A percentile compares a stretch with the other conserved stretches of the same genome.
These are phyloP conservation scores for Ptilorrhoa leucosticta DNA, from an alignment of 2,113 vertebrate species.

Conservation along the genomic window DNA sequence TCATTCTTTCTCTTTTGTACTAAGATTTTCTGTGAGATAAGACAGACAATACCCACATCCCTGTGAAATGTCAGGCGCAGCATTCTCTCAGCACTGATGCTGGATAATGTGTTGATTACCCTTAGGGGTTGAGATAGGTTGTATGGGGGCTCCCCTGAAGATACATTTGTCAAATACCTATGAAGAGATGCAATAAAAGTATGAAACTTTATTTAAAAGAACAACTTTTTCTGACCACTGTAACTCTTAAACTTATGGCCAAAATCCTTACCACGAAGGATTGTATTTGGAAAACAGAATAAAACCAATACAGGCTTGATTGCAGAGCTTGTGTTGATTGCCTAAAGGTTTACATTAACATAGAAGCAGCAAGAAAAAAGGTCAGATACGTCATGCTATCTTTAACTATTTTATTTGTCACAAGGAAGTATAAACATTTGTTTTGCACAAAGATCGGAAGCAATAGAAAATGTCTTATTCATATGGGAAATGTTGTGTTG, in stretches of 20 bases:
- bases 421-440: background rate
- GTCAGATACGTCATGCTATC: background rate
- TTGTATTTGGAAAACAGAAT: background rate
- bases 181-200: background rate
- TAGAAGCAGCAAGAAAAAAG: background rate
- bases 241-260: background rate
- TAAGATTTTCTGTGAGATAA: background rate
- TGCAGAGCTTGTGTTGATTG: background rate
- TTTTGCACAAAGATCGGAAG: background rate
- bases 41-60: fast-evolving
- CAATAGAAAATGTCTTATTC: background rate
- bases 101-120: background rate
- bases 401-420: background rate
- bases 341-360: background rate
- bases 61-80: background rate
- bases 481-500: background rate
- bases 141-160: background rate
- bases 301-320: background rate
- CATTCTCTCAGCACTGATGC: background rate
- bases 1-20: background rate
- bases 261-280: background rate
- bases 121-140: background rate
- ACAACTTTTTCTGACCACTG: background rate
- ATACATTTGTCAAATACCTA: background rate
- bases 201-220: background rate